Evolutionary conservation across 2,113 vertebrate genomes (phyloP).

Genomic region (Romanogobio albipinnatus): DNA sequence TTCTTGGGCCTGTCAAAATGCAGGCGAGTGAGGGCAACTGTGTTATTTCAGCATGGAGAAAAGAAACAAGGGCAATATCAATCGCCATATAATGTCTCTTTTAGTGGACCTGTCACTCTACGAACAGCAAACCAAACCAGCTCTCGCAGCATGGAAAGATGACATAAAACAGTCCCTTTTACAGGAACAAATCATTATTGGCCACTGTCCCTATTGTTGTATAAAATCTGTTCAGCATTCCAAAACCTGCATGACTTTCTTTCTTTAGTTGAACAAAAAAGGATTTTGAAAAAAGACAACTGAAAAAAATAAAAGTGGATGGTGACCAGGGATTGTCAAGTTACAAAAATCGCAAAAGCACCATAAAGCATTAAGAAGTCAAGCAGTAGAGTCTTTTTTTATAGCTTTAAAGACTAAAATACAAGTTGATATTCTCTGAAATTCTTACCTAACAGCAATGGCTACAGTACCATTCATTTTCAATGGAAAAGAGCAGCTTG

Average conservation of each 20-base stretch:
- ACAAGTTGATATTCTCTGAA: neutral
- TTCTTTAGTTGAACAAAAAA: neutral
- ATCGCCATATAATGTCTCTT: slow-evolving; percentile 40
- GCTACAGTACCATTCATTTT: neutral
- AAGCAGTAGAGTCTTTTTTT: neutral
- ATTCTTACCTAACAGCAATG: neutral
- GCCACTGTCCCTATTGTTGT: slow-evolving; percentile 1
- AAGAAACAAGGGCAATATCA: slow-evolving; percentile 15
- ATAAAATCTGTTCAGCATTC: slow-evolving; percentile 23
- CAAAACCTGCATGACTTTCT: neutral
- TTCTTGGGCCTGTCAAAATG: slow-evolving; percentile 22
- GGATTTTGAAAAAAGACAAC: neutral
- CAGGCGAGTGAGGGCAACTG: slow-evolving; percentile 21
- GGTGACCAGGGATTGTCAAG: neutral
- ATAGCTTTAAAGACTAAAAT: neutral
- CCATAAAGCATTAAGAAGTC: neutral
- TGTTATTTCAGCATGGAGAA: slow-evolving; percentile 45
- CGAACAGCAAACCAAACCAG: slow-evolving; percentile 54
- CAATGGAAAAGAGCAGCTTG: neutral
- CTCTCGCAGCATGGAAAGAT: slow-evolving; percentile 56
- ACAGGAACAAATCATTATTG: neutral
- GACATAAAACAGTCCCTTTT: slow-evolving; percentile 47
- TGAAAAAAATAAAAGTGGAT: neutral
- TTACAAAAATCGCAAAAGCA: neutral
- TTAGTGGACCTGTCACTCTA: slow-evolving; percentile 61